phyloP scores from a whole-genome alignment of 2,797 vertebrate genomes.

The Siniperca scherzeri region DNA sequence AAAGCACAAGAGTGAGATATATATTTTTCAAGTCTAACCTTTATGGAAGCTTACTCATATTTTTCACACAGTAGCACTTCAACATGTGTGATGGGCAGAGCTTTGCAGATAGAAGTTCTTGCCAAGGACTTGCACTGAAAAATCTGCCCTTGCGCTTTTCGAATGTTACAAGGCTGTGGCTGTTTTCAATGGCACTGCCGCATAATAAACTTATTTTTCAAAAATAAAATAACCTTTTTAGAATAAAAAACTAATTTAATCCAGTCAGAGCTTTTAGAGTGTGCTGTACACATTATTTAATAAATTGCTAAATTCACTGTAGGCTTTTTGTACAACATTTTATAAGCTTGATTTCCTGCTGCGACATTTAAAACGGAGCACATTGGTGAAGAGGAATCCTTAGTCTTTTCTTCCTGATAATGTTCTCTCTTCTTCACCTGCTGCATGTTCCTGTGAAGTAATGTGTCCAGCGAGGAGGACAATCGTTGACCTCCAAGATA shows the following conservation, averaged over 20 bases:
- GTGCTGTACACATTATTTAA: not conserved
- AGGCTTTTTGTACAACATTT: not conserved
- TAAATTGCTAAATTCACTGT: not conserved
- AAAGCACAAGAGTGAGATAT: not conserved
- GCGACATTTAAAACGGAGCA: not conserved
- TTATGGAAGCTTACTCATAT: constrained; percentile 18
- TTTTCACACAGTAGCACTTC: constrained; percentile 37
- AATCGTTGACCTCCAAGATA: constrained; percentile 34
- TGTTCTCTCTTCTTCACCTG: constrained; percentile 26
- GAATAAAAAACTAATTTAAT: not conserved
- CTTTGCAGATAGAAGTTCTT: constrained; percentile 13
- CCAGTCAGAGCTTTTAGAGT: constrained; percentile 2
- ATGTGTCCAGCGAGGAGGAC: constrained; percentile 14
- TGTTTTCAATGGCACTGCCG: constrained; percentile 22
- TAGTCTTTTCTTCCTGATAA: not conserved
- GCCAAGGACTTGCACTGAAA: constrained; percentile 39
- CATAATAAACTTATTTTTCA: not conserved
- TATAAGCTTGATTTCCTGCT: not conserved
- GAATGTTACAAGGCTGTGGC: constrained; percentile 38
- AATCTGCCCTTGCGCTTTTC: constrained; percentile 29
- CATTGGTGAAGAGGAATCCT: not conserved
- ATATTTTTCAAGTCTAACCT: constrained; percentile 21
- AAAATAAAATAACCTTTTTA: not conserved
- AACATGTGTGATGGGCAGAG: constrained; percentile 17
- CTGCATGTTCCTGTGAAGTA: constrained; percentile 3